These are phyloP conservation scores for Lamellibrachia satsuma DNA, from an alignment of 2,888 invertebrate genomes.

Conservation along the genomic window DNA sequence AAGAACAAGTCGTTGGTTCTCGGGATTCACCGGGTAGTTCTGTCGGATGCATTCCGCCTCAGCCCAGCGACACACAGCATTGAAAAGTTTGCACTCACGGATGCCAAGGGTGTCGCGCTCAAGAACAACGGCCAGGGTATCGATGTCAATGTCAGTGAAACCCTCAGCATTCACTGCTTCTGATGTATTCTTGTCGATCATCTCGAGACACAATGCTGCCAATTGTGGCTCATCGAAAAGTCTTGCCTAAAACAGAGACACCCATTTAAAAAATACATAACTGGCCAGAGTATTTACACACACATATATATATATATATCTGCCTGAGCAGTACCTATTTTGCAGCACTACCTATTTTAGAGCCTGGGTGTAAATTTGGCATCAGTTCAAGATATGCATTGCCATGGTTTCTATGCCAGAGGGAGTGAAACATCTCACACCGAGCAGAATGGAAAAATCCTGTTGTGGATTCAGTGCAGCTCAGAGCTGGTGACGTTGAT, in stretches of 20 bases:
- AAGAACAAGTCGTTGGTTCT: conserved; percentile 76
- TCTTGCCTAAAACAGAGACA: conserved; percentile 68
- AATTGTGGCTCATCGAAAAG: conserved; percentile 84
- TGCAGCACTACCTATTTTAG: too few relatives aligned
- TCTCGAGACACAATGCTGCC: conserved; percentile 82
- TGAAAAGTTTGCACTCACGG: conserved; percentile 80
- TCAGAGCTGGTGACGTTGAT: too few relatives aligned
- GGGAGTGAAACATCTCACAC: too few relatives aligned
- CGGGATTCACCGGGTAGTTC: conserved; percentile 74
- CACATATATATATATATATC: too few relatives aligned
- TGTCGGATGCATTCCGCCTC: conserved; percentile 75
- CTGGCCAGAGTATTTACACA: too few relatives aligned
- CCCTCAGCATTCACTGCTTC: conserved; percentile 81
- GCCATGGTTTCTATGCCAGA: too few relatives aligned
- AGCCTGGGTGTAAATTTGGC: too few relatives aligned
- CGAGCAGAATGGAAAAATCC: too few relatives aligned
- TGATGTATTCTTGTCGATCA: conserved; percentile 83
- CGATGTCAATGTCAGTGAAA: conserved; percentile 84
- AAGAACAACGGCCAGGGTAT: conserved; percentile 80
- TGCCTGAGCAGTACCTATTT: too few relatives aligned
- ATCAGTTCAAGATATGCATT: too few relatives aligned
- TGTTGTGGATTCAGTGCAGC: too few relatives aligned
- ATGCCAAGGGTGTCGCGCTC: conserved; percentile 82
- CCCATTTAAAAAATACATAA: too few relatives aligned
- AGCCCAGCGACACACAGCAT: conserved; percentile 66